These are phyloP conservation scores for Brienomyrus brachyistius DNA, from an alignment of 2,113 vertebrate genomes.

Conservation along the genomic window DNA sequence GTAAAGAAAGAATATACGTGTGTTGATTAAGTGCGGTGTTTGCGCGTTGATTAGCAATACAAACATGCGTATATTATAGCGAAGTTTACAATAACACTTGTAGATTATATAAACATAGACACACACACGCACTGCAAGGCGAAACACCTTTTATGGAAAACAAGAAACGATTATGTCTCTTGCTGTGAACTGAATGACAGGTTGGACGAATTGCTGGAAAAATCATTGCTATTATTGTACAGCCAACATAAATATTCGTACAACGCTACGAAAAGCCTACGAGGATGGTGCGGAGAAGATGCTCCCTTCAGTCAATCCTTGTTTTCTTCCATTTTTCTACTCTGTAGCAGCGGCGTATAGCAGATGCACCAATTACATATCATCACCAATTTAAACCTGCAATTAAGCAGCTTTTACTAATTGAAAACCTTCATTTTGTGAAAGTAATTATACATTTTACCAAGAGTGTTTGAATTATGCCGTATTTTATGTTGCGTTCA, in stretches of 20 bases:
- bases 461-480: background rate
- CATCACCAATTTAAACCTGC: background rate
- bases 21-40: conserved; percentile 39
- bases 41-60: conserved; percentile 42
- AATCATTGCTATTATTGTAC: background rate
- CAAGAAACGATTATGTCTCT: conserved; percentile 12
- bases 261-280: background rate
- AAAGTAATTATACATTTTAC: background rate
- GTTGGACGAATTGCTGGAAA: background rate
- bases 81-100: background rate
- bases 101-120: conserved; percentile 15
- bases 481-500: background rate
- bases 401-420: background rate
- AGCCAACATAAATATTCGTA: background rate
- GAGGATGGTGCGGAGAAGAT: background rate
- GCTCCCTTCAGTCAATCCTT: background rate
- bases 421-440: background rate
- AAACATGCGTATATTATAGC: conserved; percentile 32
- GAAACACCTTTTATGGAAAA: conserved; percentile 24
- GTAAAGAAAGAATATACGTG: conserved; percentile 20
- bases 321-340: background rate
- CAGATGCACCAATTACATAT: background rate
- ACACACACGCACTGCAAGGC: background rate
- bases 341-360: background rate
- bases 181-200: conserved; percentile 10